A percentile compares a stretch with the other conserved stretches of the same genome.
These are phyloP conservation scores for Psilopsiagon aurifrons DNA, from an alignment of 2,113 vertebrate genomes.

Conservation along the genomic window DNA sequence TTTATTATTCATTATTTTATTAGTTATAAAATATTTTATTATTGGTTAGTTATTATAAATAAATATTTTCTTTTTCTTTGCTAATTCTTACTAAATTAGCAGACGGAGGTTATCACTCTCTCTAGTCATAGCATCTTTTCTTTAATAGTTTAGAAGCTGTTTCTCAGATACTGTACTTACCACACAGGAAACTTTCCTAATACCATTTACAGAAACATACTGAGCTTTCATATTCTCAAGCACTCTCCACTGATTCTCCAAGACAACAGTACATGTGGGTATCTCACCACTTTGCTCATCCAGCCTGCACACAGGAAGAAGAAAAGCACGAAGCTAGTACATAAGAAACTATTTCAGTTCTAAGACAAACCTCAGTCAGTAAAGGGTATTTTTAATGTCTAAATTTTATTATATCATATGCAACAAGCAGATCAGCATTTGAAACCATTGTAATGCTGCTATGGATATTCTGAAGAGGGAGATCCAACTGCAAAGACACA, in stretches of 20 bases:
- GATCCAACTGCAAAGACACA: not conserved
- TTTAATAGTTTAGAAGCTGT: not conserved
- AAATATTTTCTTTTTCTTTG: not conserved
- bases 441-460: not conserved
- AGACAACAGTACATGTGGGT: slow-evolving; percentile 75
- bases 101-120: not conserved
- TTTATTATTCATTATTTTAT: not conserved
- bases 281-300: slow-evolving; percentile 84
- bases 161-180: slow-evolving; percentile 71
- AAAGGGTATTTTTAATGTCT: not conserved
- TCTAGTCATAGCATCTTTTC: not conserved
- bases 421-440: not conserved
- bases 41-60: not conserved
- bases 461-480: not conserved
- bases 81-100: not conserved
- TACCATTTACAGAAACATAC: slow-evolving; percentile 93
- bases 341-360: not conserved
- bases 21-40: not conserved
- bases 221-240: slow-evolving; percentile 97
- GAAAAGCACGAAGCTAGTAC: not conserved
- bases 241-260: slow-evolving; percentile 90
- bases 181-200: slow-evolving; percentile 96
- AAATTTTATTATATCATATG: not conserved
- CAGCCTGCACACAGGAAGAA: slow-evolving; percentile 73
- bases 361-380: not conserved